Evolutionary conservation across 92 coral and sea anemone genomes (phyloP).

Genomic region (Porites cylindrica): DNA sequence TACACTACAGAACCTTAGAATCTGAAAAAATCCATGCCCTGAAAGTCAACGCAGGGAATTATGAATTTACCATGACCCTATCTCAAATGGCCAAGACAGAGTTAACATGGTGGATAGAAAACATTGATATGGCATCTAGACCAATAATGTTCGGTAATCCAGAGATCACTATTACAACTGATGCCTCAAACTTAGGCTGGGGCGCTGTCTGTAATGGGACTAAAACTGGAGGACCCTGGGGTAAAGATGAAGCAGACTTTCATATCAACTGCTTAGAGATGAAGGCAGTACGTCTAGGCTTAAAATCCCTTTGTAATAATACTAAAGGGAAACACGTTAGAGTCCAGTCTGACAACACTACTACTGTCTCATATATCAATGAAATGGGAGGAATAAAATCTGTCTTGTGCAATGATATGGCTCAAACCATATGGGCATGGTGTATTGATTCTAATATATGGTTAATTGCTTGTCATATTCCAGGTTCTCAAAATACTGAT

Average conservation of each 20-base stretch:
- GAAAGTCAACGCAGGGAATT: constrained; percentile 49
- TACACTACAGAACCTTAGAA: constrained; percentile 22
- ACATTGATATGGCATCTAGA: constrained; percentile 2
- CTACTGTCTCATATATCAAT: constrained; percentile 31
- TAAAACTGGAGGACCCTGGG: constrained; percentile 22
- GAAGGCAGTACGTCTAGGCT: constrained; percentile 46
- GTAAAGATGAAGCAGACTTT: not conserved
- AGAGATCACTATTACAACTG: constrained; percentile 15
- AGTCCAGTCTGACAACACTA: constrained; percentile 44
- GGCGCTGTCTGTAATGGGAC: constrained; percentile 43
- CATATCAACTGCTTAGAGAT: constrained; percentile 23
- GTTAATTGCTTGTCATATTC: constrained; percentile 45
- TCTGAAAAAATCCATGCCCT: constrained; percentile 56
- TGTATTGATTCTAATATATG: constrained; percentile 20
- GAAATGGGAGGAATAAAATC: constrained; percentile 54
- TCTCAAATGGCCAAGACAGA: constrained; percentile 37
- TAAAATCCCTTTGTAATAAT: constrained; percentile 39
- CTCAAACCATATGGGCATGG: constrained; percentile 43
- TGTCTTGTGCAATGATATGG: constrained; percentile 35
- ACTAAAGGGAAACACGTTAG: constrained; percentile 2
- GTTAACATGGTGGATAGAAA: constrained; percentile 17
- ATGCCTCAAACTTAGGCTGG: constrained; percentile 35
- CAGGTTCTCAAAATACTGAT: constrained; percentile 24
- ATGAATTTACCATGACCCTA: constrained; percentile 47
- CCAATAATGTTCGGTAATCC: constrained; percentile 29